Base-by-base conservation (phyloP, 2,113 vertebrate genomes). In the Eubucco bourcierii region DNA sequence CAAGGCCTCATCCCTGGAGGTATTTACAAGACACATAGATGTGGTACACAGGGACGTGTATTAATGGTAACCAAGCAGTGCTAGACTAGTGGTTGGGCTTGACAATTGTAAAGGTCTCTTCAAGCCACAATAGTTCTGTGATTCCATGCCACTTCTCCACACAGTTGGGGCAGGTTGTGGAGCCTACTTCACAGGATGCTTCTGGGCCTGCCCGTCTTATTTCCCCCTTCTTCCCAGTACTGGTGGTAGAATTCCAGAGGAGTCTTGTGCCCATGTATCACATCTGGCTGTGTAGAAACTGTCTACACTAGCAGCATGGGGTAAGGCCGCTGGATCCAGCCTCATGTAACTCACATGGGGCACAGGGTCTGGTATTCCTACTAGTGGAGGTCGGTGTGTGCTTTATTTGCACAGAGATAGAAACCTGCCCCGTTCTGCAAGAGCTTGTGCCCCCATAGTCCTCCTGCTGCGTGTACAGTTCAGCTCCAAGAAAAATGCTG, bases 201-300 rank as follows among this genome's bases (percentile, higher is more conserved):
- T 12, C 23, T 4, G 29, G 5, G 37, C 29, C 41, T 20, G 29
- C 27, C 16, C 3, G 5, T 27, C 4, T n/a, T 23, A 6, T 13
- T 17, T 7, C 7, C 7, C 7, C 1, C 13, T 46, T 46, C 27
- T 3, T 14, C 20, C 24, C 33, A 3, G 23, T 6, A 10, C 18
- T 3, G 2, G 20, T 17, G 25, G 4, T 0, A 1, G 41, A n/a
- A 15, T 34, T 16, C 10, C 27, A 3, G 29, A 44, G 24, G 29
- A 44, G 24, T 16, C 11, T 8, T 3, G 3, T 33, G 7, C 0
- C 4, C 10, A 10, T 0, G 0, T 1, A 2, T 8, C 0, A 0
- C 39, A 15, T 3, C 10, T 3, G 13, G 60, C 41, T 23, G 28
- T 17, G 15, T 29, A 23, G 79, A 18, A 23, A 31, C 44, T 21